Evolutionary conservation across 2,888 invertebrate genomes (phyloP), one percentile per base, ranked within the genome.

Genomic region (Acanthopleura granulata): DNA sequence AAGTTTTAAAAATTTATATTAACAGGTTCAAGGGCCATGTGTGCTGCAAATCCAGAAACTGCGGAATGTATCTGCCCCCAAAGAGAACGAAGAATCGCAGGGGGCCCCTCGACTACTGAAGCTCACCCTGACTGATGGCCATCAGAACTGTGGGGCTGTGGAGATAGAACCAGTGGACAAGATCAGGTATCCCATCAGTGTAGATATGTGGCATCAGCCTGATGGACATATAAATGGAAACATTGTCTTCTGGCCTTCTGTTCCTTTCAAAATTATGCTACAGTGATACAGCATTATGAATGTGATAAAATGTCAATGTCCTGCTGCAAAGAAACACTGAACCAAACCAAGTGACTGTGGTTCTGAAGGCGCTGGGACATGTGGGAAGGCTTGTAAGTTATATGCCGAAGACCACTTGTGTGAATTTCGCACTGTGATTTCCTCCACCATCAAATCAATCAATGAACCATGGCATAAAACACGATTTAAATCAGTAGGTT

Each of bases 21-120:
- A 9, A 16, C 74, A 92, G 92, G 84, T 96, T 80, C 86, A 89
- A 72, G 92, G 92, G 0, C 90, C 91, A 70, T 87, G 91, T 51
- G 94, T 97, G 57, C 92, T 97, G 69, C 97, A 97, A 92, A 94
- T 97, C 84, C 95, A 95, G 89, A 96, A 96, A 91, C 92, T 97
- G 72, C 93, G 96, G 18, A 97, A 97, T 91, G 94, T 97, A 70
- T 93, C 96, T 16, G 96, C 96, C 49, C 97, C 97, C 6, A 97
- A 97, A 91, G 94, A 94, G 18, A 96, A 96, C 89, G 96, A 97
- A 90, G 95, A 96, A 80, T 77, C 89, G 0, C 87, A 88, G 72
- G 77, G 81, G 18, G 95, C 96, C 16, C 96, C 97, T 12, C 93
- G 96, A 27, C 94, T 97, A 93, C 91, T 97, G 75, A 96, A 95